phyloP scores from a whole-genome alignment of 1,140 invertebrate genomes.

The Euura saliciscinereae region DNA sequence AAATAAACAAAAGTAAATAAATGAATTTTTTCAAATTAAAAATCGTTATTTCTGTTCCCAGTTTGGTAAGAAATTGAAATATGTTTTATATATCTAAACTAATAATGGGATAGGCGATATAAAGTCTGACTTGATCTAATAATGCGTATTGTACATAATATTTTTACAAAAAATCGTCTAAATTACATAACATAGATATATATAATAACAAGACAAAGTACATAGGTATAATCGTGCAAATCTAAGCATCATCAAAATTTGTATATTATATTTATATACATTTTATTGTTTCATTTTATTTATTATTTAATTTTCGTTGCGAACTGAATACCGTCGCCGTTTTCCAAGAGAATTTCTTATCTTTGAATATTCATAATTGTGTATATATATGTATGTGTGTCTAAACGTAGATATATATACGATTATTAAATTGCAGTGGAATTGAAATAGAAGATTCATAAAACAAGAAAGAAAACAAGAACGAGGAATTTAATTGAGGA shows the following conservation, averaged over 20 bases:
- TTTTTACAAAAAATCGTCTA: neutral
- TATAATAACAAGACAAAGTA: neutral
- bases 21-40: too few species aligned
- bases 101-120: too few species aligned
- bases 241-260: neutral
- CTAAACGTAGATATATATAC: neutral
- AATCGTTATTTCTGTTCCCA: too few species aligned
- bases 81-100: too few species aligned
- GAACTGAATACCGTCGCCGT: too few species aligned
- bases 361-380: neutral
- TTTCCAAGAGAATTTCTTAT: neutral
- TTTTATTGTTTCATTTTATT: neutral
- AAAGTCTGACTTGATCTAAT: neutral
- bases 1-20: too few species aligned
- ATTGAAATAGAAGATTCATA: neutral
- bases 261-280: neutral
- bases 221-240: neutral
- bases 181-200: neutral
- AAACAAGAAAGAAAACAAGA: neutral
- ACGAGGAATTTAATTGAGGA: too few species aligned
- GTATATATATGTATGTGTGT: neutral
- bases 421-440: neutral
- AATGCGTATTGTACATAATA: conserved; percentile 1
- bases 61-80: too few species aligned
- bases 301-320: neutral